These are phyloP conservation scores for Hermaeophaga mercurialis DNA, from an alignment of 2,888 invertebrate species.

Conservation along the genomic window DNA sequence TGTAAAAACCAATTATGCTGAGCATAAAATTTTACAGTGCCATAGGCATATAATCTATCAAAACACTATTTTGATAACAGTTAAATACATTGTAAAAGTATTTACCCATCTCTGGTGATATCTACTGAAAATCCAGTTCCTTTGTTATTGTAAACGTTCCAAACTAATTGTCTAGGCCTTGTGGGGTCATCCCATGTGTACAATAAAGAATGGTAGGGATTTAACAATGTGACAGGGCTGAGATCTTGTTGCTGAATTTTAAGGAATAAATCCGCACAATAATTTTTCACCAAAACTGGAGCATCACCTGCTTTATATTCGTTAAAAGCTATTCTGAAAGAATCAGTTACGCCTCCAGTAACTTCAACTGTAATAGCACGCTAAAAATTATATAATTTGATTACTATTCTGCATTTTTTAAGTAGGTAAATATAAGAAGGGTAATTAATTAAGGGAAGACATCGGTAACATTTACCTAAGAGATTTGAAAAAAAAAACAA, in stretches of 20 bases:
- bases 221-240: conserved; percentile 73
- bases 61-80: too few relatives aligned
- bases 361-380: conserved; percentile 74
- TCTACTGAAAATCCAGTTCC: conserved; percentile 74
- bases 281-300: conserved; percentile 82
- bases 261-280: conserved; percentile 79
- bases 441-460: too few relatives aligned
- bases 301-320: conserved; percentile 79
- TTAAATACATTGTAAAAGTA: too few relatives aligned
- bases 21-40: too few relatives aligned
- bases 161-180: conserved; percentile 71
- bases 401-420: too few relatives aligned
- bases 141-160: conserved; percentile 84
- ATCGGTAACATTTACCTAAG: too few relatives aligned
- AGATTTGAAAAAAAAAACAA: too few relatives aligned
- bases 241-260: conserved; percentile 73
- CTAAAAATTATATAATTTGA: conserved; percentile 55
- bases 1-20: too few relatives aligned
- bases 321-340: conserved; percentile 76
- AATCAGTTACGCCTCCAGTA: conserved; percentile 72
- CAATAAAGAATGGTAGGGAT: conserved; percentile 74
- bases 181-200: conserved; percentile 88
- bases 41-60: too few relatives aligned
- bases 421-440: too few relatives aligned
- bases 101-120: conserved; percentile 70